A percentile compares a stretch with the other conserved stretches of the same genome.
These are phyloP conservation scores for Pterobdella sp. DNA, from an alignment of 2,888 invertebrate species.

Conservation along the genomic window DNA sequence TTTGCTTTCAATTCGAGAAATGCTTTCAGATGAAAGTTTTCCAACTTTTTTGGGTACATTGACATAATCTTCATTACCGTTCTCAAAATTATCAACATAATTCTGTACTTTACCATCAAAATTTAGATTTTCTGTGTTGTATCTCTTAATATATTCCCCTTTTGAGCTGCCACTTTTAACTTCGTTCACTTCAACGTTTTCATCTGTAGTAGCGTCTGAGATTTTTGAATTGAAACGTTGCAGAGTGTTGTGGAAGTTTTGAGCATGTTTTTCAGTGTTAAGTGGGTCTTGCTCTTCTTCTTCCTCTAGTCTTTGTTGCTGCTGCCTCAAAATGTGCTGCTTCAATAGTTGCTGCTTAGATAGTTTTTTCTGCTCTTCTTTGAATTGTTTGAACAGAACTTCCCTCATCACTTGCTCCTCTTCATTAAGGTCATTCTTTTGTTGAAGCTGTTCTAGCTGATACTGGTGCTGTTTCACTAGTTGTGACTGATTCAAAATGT, in stretches of 20 bases:
- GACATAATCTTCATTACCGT: neutral
- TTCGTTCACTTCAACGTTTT: neutral
- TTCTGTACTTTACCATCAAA: neutral
- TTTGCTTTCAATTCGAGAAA: too few species aligned
- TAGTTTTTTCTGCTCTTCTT: neutral
- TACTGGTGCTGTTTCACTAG: neutral
- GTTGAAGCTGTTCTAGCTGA: constrained; percentile 10
- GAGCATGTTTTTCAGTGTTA: neutral
- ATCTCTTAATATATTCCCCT: neutral
- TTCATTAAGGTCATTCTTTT: neutral
- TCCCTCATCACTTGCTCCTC: neutral
- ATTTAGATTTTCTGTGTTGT: neutral
- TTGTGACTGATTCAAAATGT: neutral
- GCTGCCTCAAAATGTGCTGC: neutral
- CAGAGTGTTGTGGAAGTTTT: constrained; percentile 6
- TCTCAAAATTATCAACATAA: neutral
- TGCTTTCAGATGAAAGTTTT: too few species aligned
- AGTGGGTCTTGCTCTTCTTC: neutral
- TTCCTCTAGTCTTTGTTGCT: neutral
- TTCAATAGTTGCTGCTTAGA: neutral
- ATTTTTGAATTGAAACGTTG: neutral
- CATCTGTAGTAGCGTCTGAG: neutral
- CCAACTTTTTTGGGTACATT: too few species aligned
- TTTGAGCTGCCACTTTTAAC: neutral
- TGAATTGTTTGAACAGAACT: neutral